A percentile compares a stretch with the other conserved stretches of the same genome.
These are phyloP conservation scores for Dryococelus australis DNA, from an alignment of 2,888 invertebrate species.

Conservation along the genomic window DNA sequence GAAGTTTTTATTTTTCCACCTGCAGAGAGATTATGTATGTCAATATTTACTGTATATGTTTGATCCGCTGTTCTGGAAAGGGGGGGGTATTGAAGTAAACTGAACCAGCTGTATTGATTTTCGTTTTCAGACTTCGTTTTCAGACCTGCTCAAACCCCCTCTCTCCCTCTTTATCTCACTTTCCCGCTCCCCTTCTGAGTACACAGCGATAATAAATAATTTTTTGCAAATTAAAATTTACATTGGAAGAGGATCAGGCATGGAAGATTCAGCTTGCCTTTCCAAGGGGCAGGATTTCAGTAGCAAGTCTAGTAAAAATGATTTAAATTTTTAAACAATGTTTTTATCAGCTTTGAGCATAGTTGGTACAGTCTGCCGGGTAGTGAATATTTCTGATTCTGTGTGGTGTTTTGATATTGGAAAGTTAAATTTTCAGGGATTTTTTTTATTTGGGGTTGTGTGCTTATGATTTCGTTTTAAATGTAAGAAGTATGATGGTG, in stretches of 20 bases:
- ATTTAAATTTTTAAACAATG: not conserved
- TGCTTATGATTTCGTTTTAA: too few relatives aligned
- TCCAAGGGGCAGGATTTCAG: not conserved
- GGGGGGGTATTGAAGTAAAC: not conserved
- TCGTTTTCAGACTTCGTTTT: not conserved
- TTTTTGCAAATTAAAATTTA: not conserved
- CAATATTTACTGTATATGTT: not conserved
- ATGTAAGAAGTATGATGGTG: too few relatives aligned
- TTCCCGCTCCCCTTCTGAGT: constrained; percentile 25
- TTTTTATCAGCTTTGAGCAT: too few relatives aligned
- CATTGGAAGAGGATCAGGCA: not conserved
- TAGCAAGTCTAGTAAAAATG: not conserved
- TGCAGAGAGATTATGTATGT: not conserved
- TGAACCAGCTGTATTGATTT: not conserved
- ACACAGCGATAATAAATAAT: not conserved
- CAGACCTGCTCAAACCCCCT: not conserved
- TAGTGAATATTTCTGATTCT: too few relatives aligned
- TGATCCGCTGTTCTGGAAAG: not conserved
- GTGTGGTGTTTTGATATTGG: too few relatives aligned
- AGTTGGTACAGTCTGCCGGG: too few relatives aligned
- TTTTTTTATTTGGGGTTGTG: too few relatives aligned
- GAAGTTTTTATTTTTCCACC: not conserved
- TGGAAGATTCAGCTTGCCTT: constrained; percentile 18
- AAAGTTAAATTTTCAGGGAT: too few relatives aligned
- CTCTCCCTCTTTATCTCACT: constrained; percentile 28